A percentile compares a stretch with the other conserved stretches of the same genome.
phyloP scores from a whole-genome alignment of 2,113 vertebrate species.

The Labrus mixtus region DNA sequence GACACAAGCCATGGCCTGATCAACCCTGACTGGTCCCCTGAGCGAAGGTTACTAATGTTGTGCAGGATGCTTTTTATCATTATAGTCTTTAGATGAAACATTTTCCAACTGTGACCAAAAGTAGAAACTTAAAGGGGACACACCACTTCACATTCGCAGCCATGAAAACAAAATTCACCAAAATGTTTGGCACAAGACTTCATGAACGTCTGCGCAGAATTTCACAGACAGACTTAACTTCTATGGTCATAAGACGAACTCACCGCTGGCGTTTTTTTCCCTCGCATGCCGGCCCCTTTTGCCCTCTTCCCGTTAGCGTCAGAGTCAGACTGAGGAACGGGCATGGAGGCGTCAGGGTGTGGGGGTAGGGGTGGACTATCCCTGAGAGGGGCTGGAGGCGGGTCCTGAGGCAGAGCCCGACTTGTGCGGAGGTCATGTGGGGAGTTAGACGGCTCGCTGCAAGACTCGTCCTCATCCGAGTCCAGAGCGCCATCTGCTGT shows the following conservation, averaged over 20 bases:
- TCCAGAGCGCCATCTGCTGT: conserved; percentile 87
- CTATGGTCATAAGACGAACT: conserved; percentile 66
- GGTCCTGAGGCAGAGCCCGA: conserved; percentile 82
- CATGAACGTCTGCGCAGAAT: not conserved
- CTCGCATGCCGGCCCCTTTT: conserved; percentile 62
- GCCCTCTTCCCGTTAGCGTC: conserved; percentile 70
- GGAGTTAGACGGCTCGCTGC: conserved; percentile 76
- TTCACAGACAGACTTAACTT: not conserved
- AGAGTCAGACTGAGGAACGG: conserved; percentile 86
- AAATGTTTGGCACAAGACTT: not conserved
- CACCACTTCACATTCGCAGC: too few species aligned
- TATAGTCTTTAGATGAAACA: too few species aligned
- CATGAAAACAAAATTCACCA: not conserved
- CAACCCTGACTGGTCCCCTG: too few species aligned
- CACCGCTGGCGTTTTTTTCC: conserved; percentile 76
- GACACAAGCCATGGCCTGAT: too few species aligned
- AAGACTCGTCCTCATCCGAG: conserved; percentile 88
- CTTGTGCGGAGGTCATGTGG: conserved; percentile 63
- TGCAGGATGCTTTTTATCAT: too few species aligned
- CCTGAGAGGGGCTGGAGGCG: conserved; percentile 85
- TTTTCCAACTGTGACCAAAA: too few species aligned
- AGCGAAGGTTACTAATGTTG: too few species aligned
- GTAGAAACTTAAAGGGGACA: too few species aligned
- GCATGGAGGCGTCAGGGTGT: conserved; percentile 91
- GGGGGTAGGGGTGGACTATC: conserved; percentile 89